These are phyloP conservation scores for Hoplias malabaricus DNA, from an alignment of 2,113 vertebrate genomes.

Conservation along the genomic window DNA sequence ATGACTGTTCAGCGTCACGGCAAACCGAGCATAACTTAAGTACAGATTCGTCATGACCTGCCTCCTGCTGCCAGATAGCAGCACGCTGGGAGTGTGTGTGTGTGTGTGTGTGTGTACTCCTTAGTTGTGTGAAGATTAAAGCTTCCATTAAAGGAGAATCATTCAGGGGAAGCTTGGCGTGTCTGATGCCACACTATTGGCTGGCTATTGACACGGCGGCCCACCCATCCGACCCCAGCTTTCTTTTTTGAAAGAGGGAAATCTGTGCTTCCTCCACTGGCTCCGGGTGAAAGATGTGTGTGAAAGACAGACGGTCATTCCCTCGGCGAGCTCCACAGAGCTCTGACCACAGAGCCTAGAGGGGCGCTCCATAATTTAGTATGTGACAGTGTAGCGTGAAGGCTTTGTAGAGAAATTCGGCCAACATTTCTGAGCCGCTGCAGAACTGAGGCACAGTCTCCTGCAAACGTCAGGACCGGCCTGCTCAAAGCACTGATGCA, in stretches of 20 bases:
- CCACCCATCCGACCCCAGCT: not conserved
- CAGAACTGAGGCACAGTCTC: not conserved
- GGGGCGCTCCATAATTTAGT: not conserved
- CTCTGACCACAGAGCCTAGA: not conserved
- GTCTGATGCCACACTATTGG: not conserved
- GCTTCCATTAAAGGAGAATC: slow-evolving; percentile 12
- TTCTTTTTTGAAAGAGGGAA: not conserved
- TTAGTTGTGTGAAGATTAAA: slow-evolving; percentile 25
- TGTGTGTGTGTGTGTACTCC: not conserved
- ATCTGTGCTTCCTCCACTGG: not conserved
- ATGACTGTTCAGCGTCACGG: slow-evolving; percentile 26
- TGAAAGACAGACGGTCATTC: not conserved
- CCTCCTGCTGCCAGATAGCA: slow-evolving; percentile 27
- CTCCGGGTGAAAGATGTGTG: not conserved
- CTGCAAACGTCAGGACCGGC: too few relatives aligned
- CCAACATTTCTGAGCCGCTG: not conserved
- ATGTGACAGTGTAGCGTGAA: not conserved
- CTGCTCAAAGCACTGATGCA: too few relatives aligned
- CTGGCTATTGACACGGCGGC: not conserved
- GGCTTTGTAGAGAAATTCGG: not conserved
- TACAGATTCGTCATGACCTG: slow-evolving; percentile 31
- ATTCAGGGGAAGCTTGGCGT: slow-evolving; percentile 9
- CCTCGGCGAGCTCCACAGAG: not conserved
- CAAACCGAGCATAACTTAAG: slow-evolving; percentile 31
- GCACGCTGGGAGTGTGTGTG: slow-evolving; percentile 23